phyloP scores from a whole-genome alignment of 2,888 invertebrate species.

The Eumacrocentrus americanus region DNA sequence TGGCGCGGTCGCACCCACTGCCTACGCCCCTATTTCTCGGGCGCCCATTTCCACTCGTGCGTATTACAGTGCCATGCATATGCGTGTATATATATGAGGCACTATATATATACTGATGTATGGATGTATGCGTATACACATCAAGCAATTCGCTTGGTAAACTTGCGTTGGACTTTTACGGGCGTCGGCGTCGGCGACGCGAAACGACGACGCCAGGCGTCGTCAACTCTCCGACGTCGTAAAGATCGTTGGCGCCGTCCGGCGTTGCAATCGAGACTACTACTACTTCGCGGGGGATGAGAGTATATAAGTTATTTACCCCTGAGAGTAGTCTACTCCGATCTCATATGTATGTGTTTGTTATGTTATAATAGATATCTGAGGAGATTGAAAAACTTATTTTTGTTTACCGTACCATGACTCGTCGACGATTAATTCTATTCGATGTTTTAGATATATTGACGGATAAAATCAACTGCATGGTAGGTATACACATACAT shows the following conservation, averaged over 20 bases:
- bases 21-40: constrained; percentile 2
- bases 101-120: not conserved
- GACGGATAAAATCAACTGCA: not conserved
- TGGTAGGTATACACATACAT: not conserved
- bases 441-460: not conserved
- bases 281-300: not conserved
- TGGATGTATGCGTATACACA: not conserved
- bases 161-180: constrained; percentile 24
- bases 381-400: not conserved
- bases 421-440: not conserved
- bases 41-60: not conserved
- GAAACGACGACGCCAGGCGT: constrained; percentile 34
- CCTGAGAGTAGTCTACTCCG: not conserved
- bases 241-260: constrained; percentile 55
- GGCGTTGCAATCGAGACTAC: constrained; percentile 17
- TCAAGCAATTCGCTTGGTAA: constrained; percentile 3
- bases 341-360: not conserved
- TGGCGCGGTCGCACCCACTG: constrained; percentile 39
- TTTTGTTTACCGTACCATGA: not conserved
- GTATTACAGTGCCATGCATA: not conserved
- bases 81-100: not conserved
- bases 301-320: constrained; percentile 17
- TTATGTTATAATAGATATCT: not conserved
- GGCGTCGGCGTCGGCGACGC: constrained; percentile 26
- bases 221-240: constrained; percentile 45